Evolutionary conservation across 2,797 vertebrate species (phyloP).

Genomic region (Amphiprion clarkii): DNA sequence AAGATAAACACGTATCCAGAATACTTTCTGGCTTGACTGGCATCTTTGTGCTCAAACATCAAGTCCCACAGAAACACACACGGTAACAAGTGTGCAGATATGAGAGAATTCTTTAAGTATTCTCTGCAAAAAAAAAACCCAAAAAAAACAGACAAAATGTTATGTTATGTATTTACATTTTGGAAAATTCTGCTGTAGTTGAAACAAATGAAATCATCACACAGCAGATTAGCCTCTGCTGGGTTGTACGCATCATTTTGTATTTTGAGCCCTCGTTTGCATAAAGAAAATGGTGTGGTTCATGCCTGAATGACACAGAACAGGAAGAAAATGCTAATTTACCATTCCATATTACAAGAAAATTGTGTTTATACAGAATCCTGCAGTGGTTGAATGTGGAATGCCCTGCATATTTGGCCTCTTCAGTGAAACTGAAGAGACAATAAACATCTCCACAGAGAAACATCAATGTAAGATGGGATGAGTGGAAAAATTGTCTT

Average conservation of each 20-base stretch:
- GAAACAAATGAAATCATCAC: background rate
- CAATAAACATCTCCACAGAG: background rate
- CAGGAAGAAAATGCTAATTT: background rate
- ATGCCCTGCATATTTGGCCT: background rate
- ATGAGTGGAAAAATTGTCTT: background rate
- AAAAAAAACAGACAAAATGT: background rate
- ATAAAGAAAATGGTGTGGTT: too few species aligned
- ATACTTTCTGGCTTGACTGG: constrained; percentile 15
- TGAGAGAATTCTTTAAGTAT: background rate
- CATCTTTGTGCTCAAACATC: background rate
- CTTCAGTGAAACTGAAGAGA: background rate
- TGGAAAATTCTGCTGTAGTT: background rate
- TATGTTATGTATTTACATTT: background rate
- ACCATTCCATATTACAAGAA: background rate
- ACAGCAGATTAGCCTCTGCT: background rate
- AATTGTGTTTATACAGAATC: background rate
- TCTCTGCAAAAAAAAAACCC: background rate
- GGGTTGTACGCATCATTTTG: background rate
- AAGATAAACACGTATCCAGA: background rate
- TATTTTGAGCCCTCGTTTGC: background rate
- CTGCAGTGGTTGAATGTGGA: background rate
- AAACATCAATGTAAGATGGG: background rate
- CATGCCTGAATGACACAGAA: background rate
- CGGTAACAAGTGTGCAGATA: background rate
- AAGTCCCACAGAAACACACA: constrained; percentile 11